These are phyloP conservation scores for Sycophaga agraensis DNA, from an alignment of 1,140 invertebrate species.

Conservation along the genomic window DNA sequence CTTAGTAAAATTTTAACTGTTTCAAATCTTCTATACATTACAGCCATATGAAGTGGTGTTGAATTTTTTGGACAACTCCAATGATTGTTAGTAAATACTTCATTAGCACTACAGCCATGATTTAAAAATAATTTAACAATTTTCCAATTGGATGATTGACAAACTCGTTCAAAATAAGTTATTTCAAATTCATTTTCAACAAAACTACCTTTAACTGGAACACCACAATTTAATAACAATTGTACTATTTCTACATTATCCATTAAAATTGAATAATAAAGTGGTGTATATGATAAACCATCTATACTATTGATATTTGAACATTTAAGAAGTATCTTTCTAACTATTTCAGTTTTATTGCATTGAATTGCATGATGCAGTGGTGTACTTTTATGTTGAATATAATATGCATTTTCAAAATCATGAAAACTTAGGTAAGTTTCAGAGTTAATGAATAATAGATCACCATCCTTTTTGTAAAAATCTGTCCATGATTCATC, in stretches of 20 bases:
- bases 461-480: background rate
- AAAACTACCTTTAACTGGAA: background rate
- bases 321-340: slow-evolving; percentile 3
- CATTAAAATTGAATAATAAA: background rate
- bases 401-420: slow-evolving; percentile 1
- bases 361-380: slow-evolving; percentile 3
- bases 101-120: slow-evolving; percentile 12
- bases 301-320: background rate
- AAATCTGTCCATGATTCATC: background rate
- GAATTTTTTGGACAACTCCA: slow-evolving; percentile 3
- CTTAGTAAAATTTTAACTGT: background rate
- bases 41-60: background rate
- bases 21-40: background rate
- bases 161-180: slow-evolving; percentile 2
- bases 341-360: background rate
- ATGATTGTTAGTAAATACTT: background rate
- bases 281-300: background rate
- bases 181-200: background rate
- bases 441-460: background rate
- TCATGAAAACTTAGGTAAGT: background rate
- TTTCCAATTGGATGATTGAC: background rate
- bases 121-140: slow-evolving; percentile 14
- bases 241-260: slow-evolving; percentile 5
- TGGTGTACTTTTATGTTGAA: background rate
- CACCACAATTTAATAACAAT: slow-evolving; percentile 1